A percentile compares a stretch with the other conserved stretches of the same genome.
phyloP scores from a whole-genome alignment of 2,113 vertebrate species.

The Pungitius pungitius region DNA sequence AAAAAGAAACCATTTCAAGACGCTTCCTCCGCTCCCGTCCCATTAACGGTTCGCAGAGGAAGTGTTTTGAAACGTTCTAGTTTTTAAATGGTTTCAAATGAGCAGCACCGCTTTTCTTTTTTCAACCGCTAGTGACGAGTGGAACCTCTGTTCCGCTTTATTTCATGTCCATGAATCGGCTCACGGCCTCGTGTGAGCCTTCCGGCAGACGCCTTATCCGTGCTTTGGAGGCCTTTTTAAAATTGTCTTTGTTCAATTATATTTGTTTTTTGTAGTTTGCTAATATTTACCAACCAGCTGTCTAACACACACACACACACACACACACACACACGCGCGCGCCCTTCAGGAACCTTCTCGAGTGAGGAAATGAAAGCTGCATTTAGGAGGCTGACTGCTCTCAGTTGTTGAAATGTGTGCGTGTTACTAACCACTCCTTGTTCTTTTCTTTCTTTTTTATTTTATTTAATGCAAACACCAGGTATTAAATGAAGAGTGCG shows the following conservation, averaged over 20 bases:
- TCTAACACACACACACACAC: neutral
- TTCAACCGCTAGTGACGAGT: neutral
- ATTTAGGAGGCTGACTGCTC: constrained; percentile 1
- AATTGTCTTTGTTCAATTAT: constrained; percentile 7
- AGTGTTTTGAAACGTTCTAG: too few relatives aligned
- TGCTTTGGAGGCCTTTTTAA: neutral
- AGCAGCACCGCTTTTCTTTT: neutral
- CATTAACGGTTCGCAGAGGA: too few relatives aligned
- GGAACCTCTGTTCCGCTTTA: neutral
- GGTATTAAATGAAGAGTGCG: constrained; percentile 96
- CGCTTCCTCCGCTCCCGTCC: too few relatives aligned
- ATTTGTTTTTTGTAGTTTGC: constrained; percentile 9
- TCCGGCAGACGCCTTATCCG: too few relatives aligned
- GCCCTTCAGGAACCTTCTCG: neutral
- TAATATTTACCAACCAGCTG: constrained; percentile 31
- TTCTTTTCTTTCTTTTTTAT: constrained; percentile 1
- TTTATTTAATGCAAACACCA: constrained; percentile 67
- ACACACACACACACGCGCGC: too few relatives aligned
- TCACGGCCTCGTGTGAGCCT: too few relatives aligned
- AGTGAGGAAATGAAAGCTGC: constrained; percentile 46
- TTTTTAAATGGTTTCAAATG: neutral
- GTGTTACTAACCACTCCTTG: neutral
- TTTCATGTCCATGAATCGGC: neutral
- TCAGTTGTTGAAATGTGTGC: constrained; percentile 22
- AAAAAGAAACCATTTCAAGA: too few relatives aligned